Conservation (phyloP, 2,888 invertebrate species). For the Malthinus flaveolus region DNA sequence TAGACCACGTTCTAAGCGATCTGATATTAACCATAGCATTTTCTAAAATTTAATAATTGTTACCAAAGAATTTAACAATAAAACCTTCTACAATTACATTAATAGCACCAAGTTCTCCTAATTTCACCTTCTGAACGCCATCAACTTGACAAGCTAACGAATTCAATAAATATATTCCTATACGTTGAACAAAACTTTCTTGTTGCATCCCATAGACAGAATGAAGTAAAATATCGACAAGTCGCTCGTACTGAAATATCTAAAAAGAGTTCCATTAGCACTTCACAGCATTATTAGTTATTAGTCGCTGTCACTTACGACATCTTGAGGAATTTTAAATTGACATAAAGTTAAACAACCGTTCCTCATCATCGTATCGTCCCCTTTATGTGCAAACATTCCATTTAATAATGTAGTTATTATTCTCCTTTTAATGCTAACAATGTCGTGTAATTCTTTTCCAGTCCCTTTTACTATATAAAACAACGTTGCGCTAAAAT, state of each 20-base stretch:
- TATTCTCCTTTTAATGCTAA: constrained; percentile 75
- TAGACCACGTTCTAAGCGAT: constrained; percentile 72
- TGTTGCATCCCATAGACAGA: constrained; percentile 81
- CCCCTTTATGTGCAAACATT: constrained; percentile 83
- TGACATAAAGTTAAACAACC: constrained; percentile 94
- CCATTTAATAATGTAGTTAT: constrained; percentile 83
- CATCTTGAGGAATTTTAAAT: constrained; percentile 93
- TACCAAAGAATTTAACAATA: background rate
- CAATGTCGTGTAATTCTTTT: constrained; percentile 67
- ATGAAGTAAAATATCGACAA: constrained; percentile 80
- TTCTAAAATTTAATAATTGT: constrained; percentile 55
- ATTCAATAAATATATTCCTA: constrained; percentile 93
- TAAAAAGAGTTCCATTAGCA: constrained; percentile 47
- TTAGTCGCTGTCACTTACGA: constrained; percentile 65
- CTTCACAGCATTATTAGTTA: constrained; percentile 2
- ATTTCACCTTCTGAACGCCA: constrained; percentile 85
- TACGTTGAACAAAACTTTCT: constrained; percentile 91
- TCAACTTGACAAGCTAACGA: constrained; percentile 96
- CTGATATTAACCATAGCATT: constrained; percentile 86
- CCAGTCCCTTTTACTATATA: constrained; percentile 92
- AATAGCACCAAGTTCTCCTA: constrained; percentile 89
- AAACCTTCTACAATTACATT: constrained; percentile 60
- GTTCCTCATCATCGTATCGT: constrained; percentile 95
- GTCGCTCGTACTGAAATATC: constrained; percentile 88
- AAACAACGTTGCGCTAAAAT: constrained; percentile 87